Conservation (phyloP, 1,140 invertebrate genomes). For the Polypedilum pembai region DNA sequence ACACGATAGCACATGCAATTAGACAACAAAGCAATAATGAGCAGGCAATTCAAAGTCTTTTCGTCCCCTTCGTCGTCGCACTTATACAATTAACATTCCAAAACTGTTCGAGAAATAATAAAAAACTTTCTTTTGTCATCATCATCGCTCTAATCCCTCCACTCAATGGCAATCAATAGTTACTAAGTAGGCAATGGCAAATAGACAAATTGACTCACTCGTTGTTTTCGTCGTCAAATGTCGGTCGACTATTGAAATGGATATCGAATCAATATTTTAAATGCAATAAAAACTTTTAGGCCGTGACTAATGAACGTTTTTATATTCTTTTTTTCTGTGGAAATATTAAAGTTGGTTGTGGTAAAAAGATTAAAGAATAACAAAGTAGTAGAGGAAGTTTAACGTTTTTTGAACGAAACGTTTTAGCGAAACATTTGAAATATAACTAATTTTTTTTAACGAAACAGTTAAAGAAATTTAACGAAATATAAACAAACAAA, state of each 20-base stretch:
- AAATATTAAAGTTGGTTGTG: too few species aligned
- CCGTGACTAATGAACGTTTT: slow-evolving; percentile 8
- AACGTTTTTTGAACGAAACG: too few species aligned
- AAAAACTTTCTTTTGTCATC: not conserved
- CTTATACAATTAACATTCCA: too few species aligned
- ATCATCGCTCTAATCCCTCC: not conserved
- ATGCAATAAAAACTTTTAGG: not conserved
- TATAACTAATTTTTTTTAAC: too few species aligned
- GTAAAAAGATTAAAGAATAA: too few species aligned
- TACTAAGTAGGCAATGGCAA: too few species aligned
- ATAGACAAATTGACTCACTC: not conserved
- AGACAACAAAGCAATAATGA: not conserved
- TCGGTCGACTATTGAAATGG: slow-evolving; percentile 9
- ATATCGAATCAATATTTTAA: slow-evolving; percentile 14
- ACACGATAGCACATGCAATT: slow-evolving; percentile 8
- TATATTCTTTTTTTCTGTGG: not conserved
- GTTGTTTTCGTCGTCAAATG: not conserved
- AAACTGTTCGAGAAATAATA: too few species aligned
- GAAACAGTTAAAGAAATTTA: too few species aligned
- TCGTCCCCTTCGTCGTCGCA: not conserved
- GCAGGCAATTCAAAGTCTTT: not conserved
- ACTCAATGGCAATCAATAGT: not conserved
- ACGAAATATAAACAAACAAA: too few species aligned
- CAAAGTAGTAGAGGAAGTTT: too few species aligned
- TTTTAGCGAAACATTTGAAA: too few species aligned